These are phyloP conservation scores for Melipona quadrifasciata DNA, from an alignment of 1,140 invertebrate genomes.

Conservation along the genomic window DNA sequence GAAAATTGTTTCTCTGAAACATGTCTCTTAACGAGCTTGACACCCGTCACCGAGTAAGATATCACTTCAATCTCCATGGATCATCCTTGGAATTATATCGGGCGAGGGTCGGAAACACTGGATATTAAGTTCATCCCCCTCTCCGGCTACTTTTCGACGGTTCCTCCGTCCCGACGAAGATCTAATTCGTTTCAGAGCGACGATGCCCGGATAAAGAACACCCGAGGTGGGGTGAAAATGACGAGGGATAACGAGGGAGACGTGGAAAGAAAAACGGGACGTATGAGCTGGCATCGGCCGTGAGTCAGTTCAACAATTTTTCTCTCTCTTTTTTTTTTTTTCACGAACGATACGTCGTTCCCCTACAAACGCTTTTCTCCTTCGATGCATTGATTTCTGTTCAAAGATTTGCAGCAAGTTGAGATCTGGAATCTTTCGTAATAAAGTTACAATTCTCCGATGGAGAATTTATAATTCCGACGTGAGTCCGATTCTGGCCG, in stretches of 20 bases:
- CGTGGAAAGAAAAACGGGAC: not conserved
- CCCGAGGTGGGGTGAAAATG: conserved; percentile 27
- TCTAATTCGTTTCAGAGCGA: conserved; percentile 44
- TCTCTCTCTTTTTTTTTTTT: not conserved
- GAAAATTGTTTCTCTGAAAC: not conserved
- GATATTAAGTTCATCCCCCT: not conserved
- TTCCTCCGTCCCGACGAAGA: not conserved
- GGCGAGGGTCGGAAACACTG: not conserved
- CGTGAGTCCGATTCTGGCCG: no score
- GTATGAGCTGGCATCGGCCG: conserved; percentile 52
- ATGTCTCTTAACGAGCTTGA: not conserved
- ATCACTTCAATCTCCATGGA: not conserved
- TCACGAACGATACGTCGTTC: conserved; percentile 3
- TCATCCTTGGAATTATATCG: not conserved
- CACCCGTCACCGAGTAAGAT: not conserved
- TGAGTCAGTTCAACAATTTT: conserved; percentile 56
- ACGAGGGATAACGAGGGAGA: conserved; percentile 47
- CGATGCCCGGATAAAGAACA: conserved; percentile 46
- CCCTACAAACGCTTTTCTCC: not conserved
- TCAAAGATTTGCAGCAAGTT: no score
- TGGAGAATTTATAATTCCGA: no score
- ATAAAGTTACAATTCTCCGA: no score
- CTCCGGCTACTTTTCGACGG: not conserved
- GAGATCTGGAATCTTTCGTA: no score
- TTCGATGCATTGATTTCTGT: not conserved